A percentile compares a stretch with the other conserved stretches of the same genome.
phyloP scores from a whole-genome alignment of 2,888 invertebrate species.

The Trachelus tabidus region DNA sequence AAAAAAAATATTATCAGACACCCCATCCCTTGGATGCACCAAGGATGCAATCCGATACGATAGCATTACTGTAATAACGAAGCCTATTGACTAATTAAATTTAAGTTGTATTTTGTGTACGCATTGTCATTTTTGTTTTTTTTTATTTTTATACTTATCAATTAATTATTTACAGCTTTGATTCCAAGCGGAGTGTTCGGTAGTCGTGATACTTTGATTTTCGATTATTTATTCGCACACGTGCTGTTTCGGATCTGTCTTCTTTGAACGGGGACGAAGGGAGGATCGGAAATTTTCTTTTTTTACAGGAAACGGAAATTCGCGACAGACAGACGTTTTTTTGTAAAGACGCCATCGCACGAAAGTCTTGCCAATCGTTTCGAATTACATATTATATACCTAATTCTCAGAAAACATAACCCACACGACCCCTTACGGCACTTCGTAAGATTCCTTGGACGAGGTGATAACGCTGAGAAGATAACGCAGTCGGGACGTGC shows the following conservation, averaged over 20 bases:
- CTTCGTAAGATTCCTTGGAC: neutral
- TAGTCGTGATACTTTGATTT: neutral
- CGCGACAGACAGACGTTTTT: neutral
- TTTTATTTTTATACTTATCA: slow-evolving; percentile 21
- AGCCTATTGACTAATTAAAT: neutral
- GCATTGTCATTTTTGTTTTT: neutral
- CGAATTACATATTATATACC: neutral
- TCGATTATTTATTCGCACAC: neutral
- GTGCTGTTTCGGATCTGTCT: neutral
- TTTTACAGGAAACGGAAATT: neutral
- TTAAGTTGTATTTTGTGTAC: neutral
- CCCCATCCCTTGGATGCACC: neutral
- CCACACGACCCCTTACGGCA: neutral
- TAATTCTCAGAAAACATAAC: neutral
- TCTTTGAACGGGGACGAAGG: neutral
- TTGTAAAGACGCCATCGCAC: neutral
- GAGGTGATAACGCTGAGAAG: neutral
- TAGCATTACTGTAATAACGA: neutral
- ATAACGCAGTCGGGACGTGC: neutral
- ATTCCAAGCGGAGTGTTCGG: slow-evolving; percentile 25
- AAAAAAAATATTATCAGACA: neutral
- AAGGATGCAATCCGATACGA: neutral
- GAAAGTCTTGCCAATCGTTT: neutral
- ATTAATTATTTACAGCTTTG: slow-evolving; percentile 41
- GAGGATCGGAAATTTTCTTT: neutral